Base-by-base conservation (phyloP, 2,113 vertebrate species). In the Candoia aspera region DNA sequence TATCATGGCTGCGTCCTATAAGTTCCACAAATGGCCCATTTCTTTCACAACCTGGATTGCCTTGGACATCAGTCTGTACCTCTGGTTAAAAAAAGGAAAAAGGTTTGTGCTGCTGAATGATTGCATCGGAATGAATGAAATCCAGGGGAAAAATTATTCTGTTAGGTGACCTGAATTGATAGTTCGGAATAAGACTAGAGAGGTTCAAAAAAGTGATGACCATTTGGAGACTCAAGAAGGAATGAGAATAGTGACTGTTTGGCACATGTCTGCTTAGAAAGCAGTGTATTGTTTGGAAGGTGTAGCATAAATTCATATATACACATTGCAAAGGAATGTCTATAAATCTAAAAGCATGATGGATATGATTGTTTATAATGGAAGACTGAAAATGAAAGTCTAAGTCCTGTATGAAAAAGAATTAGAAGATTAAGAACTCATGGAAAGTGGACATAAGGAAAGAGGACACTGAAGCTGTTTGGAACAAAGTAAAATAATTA, bases 1-100 rank as follows among this genome's bases (percentile, higher is more conserved):
- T 88, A 79, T 97, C 97, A 0, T 0, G 0, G 3, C 89, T 95
- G 0, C 0, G 1, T n/a, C 97, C 92, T 2, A 0, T 68, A 60
- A 99, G 94, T 84, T 88, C 95, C 94, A 99, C 94, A 33, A n/a
- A 8, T 59, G 93, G 90, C 57, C 60, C 91, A 33, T n/a, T 92
- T 57, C 68, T 83, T 93, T 92, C 53, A 85, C n/a, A 64, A 55
- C 13, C 15, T 64, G 49, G 87, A 92, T 91, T 0, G 3, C 23
- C 91, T 91, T 91, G 94, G 59, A 94, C 84, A 85, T 91, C 90
- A 94, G 93, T 86, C 21, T 37, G n/a, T n/a, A 64, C 1, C 23
- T 92, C 79, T 92, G 87, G 33, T 42, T 37, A 94, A 94, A 60
- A 37, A 95, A 85, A 91, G 79, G 37, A 95, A 85, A 91, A 84